A percentile compares a stretch with the other conserved stretches of the same genome.
Conservation (phyloP, 2,888 invertebrate species). For the Pseudococcus viburni region DNA sequence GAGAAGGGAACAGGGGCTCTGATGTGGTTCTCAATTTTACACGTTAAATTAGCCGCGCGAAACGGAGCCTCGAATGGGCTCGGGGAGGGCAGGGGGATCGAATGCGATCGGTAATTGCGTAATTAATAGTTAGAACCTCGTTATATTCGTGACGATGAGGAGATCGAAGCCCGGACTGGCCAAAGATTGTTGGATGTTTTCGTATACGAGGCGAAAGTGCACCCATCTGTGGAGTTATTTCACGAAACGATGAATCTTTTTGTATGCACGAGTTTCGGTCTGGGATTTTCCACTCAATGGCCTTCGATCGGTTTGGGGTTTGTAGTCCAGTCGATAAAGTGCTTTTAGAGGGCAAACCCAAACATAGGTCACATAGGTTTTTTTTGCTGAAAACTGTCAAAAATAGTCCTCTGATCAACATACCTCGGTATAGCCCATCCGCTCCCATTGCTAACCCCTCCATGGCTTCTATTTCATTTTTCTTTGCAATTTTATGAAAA, state of each 20-base stretch:
- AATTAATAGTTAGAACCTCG: conserved; percentile 44
- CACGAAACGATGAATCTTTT: conserved; percentile 26
- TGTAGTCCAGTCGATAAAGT: too few relatives aligned
- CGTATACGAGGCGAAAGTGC: conserved; percentile 27
- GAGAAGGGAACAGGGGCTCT: not conserved
- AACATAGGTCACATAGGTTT: too few relatives aligned
- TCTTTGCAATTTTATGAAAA: too few relatives aligned
- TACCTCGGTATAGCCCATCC: too few relatives aligned
- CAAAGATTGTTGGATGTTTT: not conserved
- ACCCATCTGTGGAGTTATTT: conserved; percentile 34
- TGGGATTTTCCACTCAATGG: not conserved
- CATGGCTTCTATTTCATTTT: too few relatives aligned
- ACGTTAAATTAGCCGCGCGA: conserved; percentile 15
- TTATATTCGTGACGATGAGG: conserved; percentile 28
- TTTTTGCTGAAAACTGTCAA: too few relatives aligned
- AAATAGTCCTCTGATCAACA: too few relatives aligned
- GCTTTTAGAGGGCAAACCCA: too few relatives aligned
- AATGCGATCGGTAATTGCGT: conserved; percentile 8
- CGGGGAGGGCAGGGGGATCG: not conserved
- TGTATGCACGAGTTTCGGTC: not conserved
- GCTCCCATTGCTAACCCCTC: too few relatives aligned
- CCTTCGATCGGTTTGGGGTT: not conserved
- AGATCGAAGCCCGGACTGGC: not conserved
- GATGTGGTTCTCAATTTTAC: not conserved
- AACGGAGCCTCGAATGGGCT: not conserved